These are phyloP conservation scores for Lydus trimaculatus DNA, from an alignment of 2,888 invertebrate species.

Conservation along the genomic window DNA sequence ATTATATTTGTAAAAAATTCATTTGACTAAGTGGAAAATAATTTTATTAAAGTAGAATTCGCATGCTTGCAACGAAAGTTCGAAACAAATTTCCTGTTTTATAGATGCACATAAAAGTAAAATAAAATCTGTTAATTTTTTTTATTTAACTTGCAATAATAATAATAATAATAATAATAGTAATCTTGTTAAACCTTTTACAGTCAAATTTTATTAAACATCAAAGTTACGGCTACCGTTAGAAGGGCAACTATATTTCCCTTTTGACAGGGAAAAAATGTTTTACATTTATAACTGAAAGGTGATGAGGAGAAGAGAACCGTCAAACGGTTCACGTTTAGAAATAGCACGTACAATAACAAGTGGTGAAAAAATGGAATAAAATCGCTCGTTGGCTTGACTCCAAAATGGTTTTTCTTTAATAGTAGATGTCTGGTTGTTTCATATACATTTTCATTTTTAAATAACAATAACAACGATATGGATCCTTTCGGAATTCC, in stretches of 20 bases:
- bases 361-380: conserved; percentile 18
- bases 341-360: conserved; percentile 31
- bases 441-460: neutral
- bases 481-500: neutral
- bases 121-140: neutral
- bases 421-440: conserved; percentile 27
- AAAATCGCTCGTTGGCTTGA: conserved; percentile 27
- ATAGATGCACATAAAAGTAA: neutral
- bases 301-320: neutral
- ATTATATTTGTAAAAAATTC: neutral
- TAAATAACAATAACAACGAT: neutral
- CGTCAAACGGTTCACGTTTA: conserved; percentile 18
- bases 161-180: neutral
- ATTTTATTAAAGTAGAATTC: conserved; percentile 1
- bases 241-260: neutral
- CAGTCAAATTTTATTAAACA: neutral
- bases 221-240: neutral
- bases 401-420: conserved; percentile 24
- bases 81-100: neutral
- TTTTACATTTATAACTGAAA: neutral
- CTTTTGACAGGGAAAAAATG: neutral
- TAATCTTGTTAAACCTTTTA: neutral
- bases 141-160: neutral
- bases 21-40: neutral
- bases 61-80: neutral